Evolutionary conservation across 2,113 vertebrate genomes (phyloP), one percentile per base, ranked within the genome.

Genomic region (Thunnus maccoyii): DNA sequence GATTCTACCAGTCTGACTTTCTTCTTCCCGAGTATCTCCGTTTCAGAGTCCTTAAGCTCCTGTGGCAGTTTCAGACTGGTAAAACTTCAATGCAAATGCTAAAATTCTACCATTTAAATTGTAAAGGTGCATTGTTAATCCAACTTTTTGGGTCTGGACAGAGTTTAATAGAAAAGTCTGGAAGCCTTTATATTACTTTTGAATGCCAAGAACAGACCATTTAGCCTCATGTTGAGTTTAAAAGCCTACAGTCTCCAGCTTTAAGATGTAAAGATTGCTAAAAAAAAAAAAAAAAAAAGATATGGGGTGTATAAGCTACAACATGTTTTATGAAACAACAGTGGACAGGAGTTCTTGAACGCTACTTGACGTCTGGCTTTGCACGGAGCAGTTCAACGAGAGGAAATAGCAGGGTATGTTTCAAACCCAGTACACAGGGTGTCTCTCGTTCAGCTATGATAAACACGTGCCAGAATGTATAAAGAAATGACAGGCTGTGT

Each of bases 401-500:
- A 86, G 69, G 78, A 82, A 86, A 70, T 47, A 44, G 60, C 69
- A 70, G 81, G 82, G 83, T 80, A 68, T 80, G 71, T 78, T 80
- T 86, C 51, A 57, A 44, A 84, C 66, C 84, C 80, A 62, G 47
- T 61, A 48, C 47, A 80, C 67, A 76, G 82, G 84, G 83, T 82
- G 63, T 85, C 70, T 91, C 90, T 83, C 55, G 74, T 88, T 88
- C 63, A 87, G 83, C 82, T 82, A 41, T 46, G 36, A 82, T 75
- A 72, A 91, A 81, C 76, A 92, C 47, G 84, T 92, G 92, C 92
- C 91, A 91, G 92, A 94, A 93, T 94, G 91, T 94, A 91, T 80
- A 89, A 86, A 86, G 65, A 81, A 90, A 79, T 50, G 76, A 92
- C 80, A 84, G 83, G 88, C 85, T 68, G 65, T 87, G 87, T 87